Evolutionary conservation across 2,888 invertebrate species (phyloP), one percentile per base, ranked within the genome.

Genomic region (Stenchaetothrips biformis): DNA sequence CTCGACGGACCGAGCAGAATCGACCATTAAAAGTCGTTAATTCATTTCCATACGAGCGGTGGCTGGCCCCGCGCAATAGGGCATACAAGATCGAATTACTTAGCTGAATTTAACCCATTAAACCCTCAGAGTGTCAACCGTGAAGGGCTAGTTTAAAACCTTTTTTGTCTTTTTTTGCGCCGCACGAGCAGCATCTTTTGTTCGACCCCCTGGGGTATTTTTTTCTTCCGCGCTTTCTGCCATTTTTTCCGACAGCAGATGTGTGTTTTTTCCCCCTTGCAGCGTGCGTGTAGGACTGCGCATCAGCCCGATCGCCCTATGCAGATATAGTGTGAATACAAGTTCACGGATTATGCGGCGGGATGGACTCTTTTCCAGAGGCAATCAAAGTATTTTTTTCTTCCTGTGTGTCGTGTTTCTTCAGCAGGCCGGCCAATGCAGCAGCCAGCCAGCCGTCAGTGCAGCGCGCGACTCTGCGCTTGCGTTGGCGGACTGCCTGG

Each of bases 61-160:
- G 25, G 67, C 21, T 6, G 67, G 67, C 67, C 67, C 67, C 67
- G 67, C 9, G 67, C 67, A 74, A 25, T 74, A 74, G 67, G 67
- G 67, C 67, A 74, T 74, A 74, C 25, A 74, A 21, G 67, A 74
- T 74, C 67, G 67, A 74, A 74, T 74, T 74, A 74, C 67, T 74
- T 74, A 25, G 67, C 11, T 25, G 67, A 74, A 25, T 74, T 74
- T 74, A 74, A 74, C 67, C 67, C 67, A 74, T 74, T 74, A 74
- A 25, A 74, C 67, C 67, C 67, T 74, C 8, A 16, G 59, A 59
- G 18, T 59, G 59, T 18, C 16, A 59, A 74, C 67, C 67, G 67
- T 74, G 67, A 25, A 21, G 67, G 67, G 21, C 67, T 25, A 11
- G 67, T 74, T 53, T 74, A 74, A 74, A 59, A 74, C 8, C 67